Conservation (phyloP, 2,113 vertebrate genomes). For the Glaucomys volans region DNA sequence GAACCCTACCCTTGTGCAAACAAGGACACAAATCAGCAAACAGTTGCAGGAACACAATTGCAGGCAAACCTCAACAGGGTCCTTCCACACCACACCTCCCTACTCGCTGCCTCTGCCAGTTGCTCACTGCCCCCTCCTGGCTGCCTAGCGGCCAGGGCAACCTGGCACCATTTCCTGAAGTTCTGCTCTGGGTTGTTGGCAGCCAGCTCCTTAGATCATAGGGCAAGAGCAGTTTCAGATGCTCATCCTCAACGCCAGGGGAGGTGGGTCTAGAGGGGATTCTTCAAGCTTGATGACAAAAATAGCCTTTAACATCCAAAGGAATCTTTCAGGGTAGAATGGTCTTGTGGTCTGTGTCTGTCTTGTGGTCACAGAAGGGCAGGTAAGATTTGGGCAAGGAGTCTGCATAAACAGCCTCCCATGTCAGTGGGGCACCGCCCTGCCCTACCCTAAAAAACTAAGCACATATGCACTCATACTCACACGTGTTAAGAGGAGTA, state of each 20-base stretch:
- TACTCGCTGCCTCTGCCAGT: constrained; percentile 29
- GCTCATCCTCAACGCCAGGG: neutral
- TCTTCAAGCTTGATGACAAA: neutral
- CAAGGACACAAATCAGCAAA: constrained; percentile 24
- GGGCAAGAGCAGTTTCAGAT: neutral
- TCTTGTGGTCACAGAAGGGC: neutral
- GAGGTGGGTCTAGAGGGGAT: neutral
- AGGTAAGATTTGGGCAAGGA: neutral
- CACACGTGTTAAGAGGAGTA: fast-evolving
- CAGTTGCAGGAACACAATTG: constrained; percentile 18
- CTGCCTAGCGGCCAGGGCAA: constrained; percentile 44
- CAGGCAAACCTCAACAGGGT: neutral
- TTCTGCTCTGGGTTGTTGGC: neutral
- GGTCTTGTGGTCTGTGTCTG: neutral
- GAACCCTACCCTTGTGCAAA: constrained; percentile 10
- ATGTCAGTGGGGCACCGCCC: neutral
- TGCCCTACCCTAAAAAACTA: neutral
- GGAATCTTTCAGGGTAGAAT: neutral
- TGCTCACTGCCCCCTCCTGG: constrained; percentile 82
- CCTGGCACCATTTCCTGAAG: constrained; percentile 55
- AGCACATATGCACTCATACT: neutral
- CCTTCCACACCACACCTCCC: neutral
- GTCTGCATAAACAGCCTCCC: neutral
- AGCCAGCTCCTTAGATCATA: neutral
- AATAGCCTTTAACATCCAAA: neutral